Conservation (phyloP, 2,113 vertebrate species). For the Oceanites oceanicus region DNA sequence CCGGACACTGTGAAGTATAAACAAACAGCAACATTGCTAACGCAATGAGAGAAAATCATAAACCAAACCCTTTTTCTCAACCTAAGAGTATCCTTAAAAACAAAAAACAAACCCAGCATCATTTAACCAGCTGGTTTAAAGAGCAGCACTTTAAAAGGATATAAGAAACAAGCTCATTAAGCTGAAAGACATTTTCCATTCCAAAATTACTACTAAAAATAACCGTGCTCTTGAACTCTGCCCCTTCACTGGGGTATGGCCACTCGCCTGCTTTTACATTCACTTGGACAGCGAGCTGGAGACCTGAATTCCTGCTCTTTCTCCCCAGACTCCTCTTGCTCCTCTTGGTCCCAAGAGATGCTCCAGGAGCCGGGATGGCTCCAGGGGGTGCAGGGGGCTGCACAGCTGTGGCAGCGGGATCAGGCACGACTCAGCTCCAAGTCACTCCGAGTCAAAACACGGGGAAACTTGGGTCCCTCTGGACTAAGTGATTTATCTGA, state of each 20-base stretch:
- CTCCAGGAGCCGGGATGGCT: background rate
- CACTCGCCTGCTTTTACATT: background rate
- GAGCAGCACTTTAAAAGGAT: constrained; percentile 50
- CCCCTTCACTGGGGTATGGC: background rate
- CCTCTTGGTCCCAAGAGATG: background rate
- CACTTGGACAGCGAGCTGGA: background rate
- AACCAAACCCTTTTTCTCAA: background rate
- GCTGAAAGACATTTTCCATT: constrained; percentile 55
- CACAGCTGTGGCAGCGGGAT: background rate
- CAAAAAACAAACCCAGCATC: background rate
- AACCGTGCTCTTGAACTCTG: constrained; percentile 42
- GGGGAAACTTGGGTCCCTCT: background rate
- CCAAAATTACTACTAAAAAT: constrained; percentile 52
- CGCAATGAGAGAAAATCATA: background rate
- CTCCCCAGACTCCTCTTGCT: background rate
- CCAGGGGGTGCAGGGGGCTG: background rate
- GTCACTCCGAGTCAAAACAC: background rate
- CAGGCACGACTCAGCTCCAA: background rate
- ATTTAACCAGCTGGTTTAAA: constrained; percentile 19
- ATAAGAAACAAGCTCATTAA: constrained; percentile 54
- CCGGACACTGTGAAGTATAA: background rate
- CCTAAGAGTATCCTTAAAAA: background rate
- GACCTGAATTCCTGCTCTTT: background rate
- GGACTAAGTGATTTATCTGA: background rate
- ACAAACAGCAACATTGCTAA: background rate